These are phyloP conservation scores for Drosophila austrosaltans DNA, from an alignment of 2,888 invertebrate species.

Conservation along the genomic window DNA sequence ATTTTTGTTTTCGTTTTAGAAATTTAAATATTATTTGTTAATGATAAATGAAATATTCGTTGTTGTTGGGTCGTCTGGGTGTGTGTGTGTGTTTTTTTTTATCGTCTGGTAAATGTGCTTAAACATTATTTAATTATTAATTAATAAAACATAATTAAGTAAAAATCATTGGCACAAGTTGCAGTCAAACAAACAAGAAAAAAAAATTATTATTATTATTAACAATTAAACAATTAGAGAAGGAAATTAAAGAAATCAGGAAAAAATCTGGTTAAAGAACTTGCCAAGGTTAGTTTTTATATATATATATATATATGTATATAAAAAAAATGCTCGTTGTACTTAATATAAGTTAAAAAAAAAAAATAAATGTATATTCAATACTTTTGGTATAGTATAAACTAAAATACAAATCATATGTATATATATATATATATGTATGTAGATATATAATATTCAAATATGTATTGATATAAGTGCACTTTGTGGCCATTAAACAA, in stretches of 20 bases:
- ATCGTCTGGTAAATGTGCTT: conserved; percentile 38
- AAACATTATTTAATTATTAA: conserved; percentile 39
- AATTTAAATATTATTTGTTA: conserved; percentile 62
- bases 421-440: conserved; percentile 38
- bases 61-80: conserved; percentile 27
- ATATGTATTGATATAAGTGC: conserved; percentile 28
- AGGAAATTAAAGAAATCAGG: conserved; percentile 21
- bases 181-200: conserved; percentile 78
- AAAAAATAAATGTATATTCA: conserved; percentile 24
- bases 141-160: conserved; percentile 60
- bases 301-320: too few relatives aligned
- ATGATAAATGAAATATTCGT: conserved; percentile 29
- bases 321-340: conserved; percentile 13
- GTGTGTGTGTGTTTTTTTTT: conserved; percentile 21
- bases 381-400: conserved; percentile 64
- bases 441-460: conserved; percentile 5
- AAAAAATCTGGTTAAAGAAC: conserved; percentile 4
- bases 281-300: conserved; percentile 43
- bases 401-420: conserved; percentile 26
- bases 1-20: conserved; percentile 22
- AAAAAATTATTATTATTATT: conserved; percentile 20
- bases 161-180: conserved; percentile 83
- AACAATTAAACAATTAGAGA: conserved; percentile 47
- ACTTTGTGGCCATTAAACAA: conserved; percentile 43
- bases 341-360: conserved; percentile 28